Conservation (phyloP, 2,113 vertebrate genomes). For the Ceuthmochares aereus region DNA sequence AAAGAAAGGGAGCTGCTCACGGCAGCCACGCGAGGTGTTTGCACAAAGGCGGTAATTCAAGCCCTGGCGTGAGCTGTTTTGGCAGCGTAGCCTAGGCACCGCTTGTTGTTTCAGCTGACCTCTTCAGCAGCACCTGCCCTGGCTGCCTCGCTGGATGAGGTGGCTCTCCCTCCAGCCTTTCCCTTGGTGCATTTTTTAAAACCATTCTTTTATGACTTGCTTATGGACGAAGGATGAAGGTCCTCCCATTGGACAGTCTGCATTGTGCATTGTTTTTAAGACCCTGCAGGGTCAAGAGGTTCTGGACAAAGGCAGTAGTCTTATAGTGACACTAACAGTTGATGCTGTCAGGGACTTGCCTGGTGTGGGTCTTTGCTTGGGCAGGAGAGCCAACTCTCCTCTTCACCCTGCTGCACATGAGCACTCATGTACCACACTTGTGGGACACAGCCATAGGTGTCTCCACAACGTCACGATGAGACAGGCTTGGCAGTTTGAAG, state of each 20-base stretch:
- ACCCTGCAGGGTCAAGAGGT: fast-evolving
- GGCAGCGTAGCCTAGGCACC: slow-evolving; percentile 38
- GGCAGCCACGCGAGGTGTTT: background rate
- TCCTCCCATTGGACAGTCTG: fast-evolving
- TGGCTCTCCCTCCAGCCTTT: background rate
- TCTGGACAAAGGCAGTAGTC: background rate
- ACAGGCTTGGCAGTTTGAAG: background rate
- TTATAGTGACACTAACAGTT: fast-evolving
- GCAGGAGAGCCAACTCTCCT: background rate
- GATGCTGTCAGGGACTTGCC: background rate
- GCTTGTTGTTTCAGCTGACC: slow-evolving; percentile 40
- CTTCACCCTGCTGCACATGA: background rate
- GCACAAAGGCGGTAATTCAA: slow-evolving; percentile 54
- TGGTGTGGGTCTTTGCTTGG: background rate
- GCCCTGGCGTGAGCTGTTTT: slow-evolving; percentile 26
- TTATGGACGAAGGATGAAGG: background rate
- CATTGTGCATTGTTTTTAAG: background rate
- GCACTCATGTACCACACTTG: fast-evolving
- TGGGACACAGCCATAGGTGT: fast-evolving
- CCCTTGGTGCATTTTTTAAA: fast-evolving
- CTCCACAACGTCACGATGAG: background rate
- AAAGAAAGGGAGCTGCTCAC: background rate
- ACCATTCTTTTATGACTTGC: background rate
- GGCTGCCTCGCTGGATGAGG: background rate
- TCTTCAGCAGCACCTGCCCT: background rate